Percentiles rank a stretch among this genome's conserved stretches.
phyloP scores from a whole-genome alignment of 1,140 invertebrate species.

The Vollenhovia emeryi region DNA sequence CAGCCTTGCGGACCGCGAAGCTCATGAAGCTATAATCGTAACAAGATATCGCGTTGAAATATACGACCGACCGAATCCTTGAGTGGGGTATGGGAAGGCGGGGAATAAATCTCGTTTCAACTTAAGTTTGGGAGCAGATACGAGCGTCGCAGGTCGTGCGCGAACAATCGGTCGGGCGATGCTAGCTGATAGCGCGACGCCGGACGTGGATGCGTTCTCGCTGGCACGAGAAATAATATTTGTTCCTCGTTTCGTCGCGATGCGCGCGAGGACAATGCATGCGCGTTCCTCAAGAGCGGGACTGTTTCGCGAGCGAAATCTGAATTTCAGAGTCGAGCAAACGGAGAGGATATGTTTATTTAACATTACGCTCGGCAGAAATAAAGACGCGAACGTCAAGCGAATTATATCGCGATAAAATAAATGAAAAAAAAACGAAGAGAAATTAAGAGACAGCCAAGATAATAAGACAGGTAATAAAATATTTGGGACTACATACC shows the following conservation, averaged over 20 bases:
- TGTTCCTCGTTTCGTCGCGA: conserved; percentile 49
- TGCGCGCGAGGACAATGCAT: conserved; percentile 27
- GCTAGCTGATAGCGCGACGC: conserved; percentile 27
- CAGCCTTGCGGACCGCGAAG: background rate
- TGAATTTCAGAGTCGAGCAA: conserved; percentile 42
- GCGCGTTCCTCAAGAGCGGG: background rate
- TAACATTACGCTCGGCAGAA: background rate
- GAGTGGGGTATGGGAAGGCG: background rate
- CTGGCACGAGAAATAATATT: conserved; percentile 59
- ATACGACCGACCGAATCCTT: background rate
- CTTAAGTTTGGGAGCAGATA: conserved; percentile 22
- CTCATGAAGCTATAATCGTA: background rate
- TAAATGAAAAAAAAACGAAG: background rate
- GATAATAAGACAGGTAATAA: background rate
- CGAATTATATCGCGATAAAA: background rate
- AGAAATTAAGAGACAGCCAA: no score
- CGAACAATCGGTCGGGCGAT: background rate
- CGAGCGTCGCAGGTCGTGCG: conserved; percentile 20
- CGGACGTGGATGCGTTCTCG: conserved; percentile 18
- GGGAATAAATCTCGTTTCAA: conserved; percentile 41
- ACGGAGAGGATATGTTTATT: conserved; percentile 20
- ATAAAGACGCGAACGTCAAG: background rate
- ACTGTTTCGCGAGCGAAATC: conserved; percentile 26
- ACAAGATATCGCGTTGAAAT: conserved; percentile 39
- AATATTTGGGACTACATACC: background rate